Evolutionary conservation across 1,140 invertebrate genomes (phyloP).

Genomic region (Atta texana): DNA sequence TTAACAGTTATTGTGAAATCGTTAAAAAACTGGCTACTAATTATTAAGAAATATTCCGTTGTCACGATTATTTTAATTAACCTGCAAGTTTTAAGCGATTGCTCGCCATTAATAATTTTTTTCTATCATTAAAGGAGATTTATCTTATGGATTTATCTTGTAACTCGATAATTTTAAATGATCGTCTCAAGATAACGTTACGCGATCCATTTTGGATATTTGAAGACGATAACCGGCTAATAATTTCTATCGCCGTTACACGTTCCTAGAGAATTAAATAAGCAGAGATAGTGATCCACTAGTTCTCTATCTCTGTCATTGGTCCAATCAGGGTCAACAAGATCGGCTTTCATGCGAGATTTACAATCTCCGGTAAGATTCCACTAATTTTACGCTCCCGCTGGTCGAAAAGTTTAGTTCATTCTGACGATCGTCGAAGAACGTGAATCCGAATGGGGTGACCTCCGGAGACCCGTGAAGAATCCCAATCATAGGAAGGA

Average conservation of each 20-base stretch:
- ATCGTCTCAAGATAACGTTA: constrained; percentile 35
- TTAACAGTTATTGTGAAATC: not conserved
- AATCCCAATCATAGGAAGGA: constrained; percentile 59
- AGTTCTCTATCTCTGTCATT: constrained; percentile 45
- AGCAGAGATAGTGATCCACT: constrained; percentile 36
- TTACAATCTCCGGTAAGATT: constrained; percentile 72
- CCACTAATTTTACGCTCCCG: constrained; percentile 66
- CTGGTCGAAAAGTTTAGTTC: constrained; percentile 63
- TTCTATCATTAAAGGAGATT: not conserved
- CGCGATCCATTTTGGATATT: constrained; percentile 42
- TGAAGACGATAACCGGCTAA: constrained; percentile 34
- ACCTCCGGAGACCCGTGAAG: constrained; percentile 53
- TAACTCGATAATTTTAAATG: not conserved
- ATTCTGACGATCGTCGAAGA: constrained; percentile 49
- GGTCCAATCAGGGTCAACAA: constrained; percentile 74
- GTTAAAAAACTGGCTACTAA: not conserved
- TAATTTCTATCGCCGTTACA: constrained; percentile 59
- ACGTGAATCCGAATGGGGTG: constrained; percentile 42
- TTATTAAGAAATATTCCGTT: constrained; percentile 11
- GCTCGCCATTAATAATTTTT: constrained; percentile 9
- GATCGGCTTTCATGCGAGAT: constrained; percentile 73
- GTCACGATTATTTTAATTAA: not conserved
- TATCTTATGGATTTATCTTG: constrained; percentile 1
- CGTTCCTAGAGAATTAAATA: constrained; percentile 59
- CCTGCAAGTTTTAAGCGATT: not conserved